Percentiles rank a stretch among this genome's conserved stretches.
phyloP scores from a whole-genome alignment of 2,888 invertebrate genomes.

The Heliconius sara region DNA sequence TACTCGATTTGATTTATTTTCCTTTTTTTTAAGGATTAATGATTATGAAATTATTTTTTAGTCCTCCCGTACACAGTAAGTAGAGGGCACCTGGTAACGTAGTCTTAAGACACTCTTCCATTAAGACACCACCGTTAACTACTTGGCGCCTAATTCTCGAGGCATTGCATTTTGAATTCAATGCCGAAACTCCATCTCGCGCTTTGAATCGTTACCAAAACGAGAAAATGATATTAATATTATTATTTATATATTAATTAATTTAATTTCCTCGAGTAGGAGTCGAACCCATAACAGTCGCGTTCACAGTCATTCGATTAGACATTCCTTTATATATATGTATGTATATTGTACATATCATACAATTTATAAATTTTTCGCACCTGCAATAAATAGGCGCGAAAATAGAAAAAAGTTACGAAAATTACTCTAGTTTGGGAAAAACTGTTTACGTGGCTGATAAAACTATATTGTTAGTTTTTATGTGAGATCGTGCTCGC shows the following conservation, averaged over 20 bases:
- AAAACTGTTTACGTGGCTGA: conserved; percentile 10
- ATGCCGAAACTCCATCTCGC: no score
- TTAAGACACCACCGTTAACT: background rate
- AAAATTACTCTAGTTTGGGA: background rate
- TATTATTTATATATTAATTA: no score
- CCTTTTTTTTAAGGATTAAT: background rate
- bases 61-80: background rate
- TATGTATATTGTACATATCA: background rate
- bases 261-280: no score
- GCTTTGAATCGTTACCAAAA: no score
- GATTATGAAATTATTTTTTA: background rate
- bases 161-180: no score
- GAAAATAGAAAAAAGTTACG: background rate
- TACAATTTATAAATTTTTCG: background rate
- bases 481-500: conserved; percentile 27
- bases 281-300: no score
- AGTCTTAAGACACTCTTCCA: background rate
- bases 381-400: background rate
- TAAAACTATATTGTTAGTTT: conserved; percentile 35
- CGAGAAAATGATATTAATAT: no score
- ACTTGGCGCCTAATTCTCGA: no score
- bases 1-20: no score
- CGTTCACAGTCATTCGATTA: no score
- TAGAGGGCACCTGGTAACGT: background rate
- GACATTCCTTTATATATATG: no score